These are phyloP conservation scores for Sylvilagus bachmani DNA, from an alignment of 2,113 vertebrate genomes.

Conservation along the genomic window DNA sequence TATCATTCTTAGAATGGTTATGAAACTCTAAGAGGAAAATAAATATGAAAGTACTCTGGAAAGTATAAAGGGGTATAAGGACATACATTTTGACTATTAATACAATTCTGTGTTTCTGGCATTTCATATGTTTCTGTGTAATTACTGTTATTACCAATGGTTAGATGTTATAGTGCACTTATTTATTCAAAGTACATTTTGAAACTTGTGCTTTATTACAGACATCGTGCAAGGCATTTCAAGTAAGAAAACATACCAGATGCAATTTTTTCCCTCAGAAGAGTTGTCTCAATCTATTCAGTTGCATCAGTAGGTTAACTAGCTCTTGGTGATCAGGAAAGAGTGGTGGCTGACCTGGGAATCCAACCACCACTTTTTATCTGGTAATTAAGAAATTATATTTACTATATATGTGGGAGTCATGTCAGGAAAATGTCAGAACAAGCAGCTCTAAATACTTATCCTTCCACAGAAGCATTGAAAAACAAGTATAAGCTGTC, in stretches of 20 bases:
- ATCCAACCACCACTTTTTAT: background rate
- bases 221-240: background rate
- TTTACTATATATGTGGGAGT: background rate
- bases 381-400: background rate
- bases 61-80: background rate
- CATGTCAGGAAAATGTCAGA: background rate
- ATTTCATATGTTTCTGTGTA: slow-evolving; percentile 3
- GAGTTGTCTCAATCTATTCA: background rate
- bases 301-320: background rate
- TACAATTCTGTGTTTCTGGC: background rate
- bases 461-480: background rate
- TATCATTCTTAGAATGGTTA: background rate
- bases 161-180: background rate
- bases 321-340: background rate
- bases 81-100: slow-evolving; percentile 6
- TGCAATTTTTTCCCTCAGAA: background rate
- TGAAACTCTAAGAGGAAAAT: background rate
- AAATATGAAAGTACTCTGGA: background rate
- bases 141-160: background rate
- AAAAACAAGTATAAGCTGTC: slow-evolving; percentile 16
- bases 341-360: background rate
- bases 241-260: background rate
- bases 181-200: slow-evolving; percentile 26
- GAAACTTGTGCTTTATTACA: background rate
- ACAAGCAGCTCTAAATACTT: background rate